Conservation (phyloP, 37 sponge, comb jelly and placozoan genomes). For the Axinella damicornis region DNA sequence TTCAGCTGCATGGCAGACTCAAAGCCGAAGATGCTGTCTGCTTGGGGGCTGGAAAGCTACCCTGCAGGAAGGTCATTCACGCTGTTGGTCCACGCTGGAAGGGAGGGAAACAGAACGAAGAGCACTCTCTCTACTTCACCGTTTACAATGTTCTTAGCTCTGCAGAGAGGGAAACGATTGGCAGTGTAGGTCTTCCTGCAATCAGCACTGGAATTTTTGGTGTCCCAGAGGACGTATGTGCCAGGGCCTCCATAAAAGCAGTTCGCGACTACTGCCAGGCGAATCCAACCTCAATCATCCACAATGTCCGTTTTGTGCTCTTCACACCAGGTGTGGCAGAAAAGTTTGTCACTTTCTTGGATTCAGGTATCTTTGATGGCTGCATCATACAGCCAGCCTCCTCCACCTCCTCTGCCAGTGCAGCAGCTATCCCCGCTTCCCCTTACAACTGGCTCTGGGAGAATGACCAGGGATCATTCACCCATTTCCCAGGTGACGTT, state of each 20-base stretch:
- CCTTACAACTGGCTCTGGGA: constrained; percentile 45
- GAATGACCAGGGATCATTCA: constrained; percentile 61
- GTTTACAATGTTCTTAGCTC: constrained; percentile 19
- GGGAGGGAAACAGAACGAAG: constrained; percentile 47
- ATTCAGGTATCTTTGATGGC: neutral
- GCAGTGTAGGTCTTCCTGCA: constrained; percentile 76
- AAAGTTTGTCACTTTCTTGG: neutral
- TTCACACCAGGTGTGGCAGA: neutral
- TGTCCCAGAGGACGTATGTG: constrained; percentile 71
- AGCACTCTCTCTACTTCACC: constrained; percentile 36
- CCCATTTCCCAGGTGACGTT: constrained; percentile 20
- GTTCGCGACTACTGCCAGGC: constrained; percentile 42
- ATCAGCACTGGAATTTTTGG: constrained; percentile 75
- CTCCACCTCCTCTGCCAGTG: neutral
- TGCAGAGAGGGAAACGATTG: constrained; percentile 36
- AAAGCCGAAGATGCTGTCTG: constrained; percentile 61
- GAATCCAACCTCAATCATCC: constrained; percentile 7
- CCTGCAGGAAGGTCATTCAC: constrained; percentile 83
- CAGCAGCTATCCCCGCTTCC: neutral
- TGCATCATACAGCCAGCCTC: neutral
- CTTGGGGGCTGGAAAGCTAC: constrained; percentile 70
- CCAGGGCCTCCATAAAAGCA: constrained; percentile 53
- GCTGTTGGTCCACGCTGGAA: constrained; percentile 81
- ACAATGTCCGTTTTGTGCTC: constrained; percentile 47
- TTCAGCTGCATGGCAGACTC: constrained; percentile 36